Evolutionary conservation across 2,888 invertebrate genomes (phyloP), one percentile per base, ranked within the genome.

Genomic region (Camponotus fellah): DNA sequence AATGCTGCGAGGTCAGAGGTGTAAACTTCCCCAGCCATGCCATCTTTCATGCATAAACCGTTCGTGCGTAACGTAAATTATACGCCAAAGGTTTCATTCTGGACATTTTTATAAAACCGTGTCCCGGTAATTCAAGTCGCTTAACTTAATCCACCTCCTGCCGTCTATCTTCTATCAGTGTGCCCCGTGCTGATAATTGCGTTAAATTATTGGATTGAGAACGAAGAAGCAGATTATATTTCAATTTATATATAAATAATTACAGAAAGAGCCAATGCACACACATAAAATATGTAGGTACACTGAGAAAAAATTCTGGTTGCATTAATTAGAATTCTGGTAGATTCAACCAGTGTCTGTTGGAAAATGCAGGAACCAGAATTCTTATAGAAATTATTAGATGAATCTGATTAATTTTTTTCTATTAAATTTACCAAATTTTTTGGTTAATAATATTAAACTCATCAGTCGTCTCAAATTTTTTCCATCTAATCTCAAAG

Each of bases 181-280:
- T 80, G 86, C 84, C 43, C 17, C 34, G 69, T 87, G 86, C 89
- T 88, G 84, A 91, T 93, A 93, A 93, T 92, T 93, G 91, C 90
- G 89, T 91, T 92, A 90, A 93, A 93, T 93, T 93, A 93, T 93
- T 91, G 89, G 89, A 92, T 89, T 89, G 88, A 88, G 87, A 88
- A 90, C 89, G 90, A 90, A 91, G 87, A 89, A 91, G 90, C 86
- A 53, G 88, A 87, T 93, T 93, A 93, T 92, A 92, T 92, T 92
- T 93, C 93, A 92, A 93, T 93, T 92, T 91, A 89, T 80, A 68
- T 40, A 58, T 26, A 58, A 58, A 58, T 40, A 4, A 8, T 2
- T 5, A 84, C 85, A 91, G 91, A 92, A 92, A 91, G 85, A 87
- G 85, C 90, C 90, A 90, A 88, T 90, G 8, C n/a, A 49, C 1